These are phyloP conservation scores for Ciconia stormi DNA, from an alignment of 2,113 vertebrate species.

Conservation along the genomic window DNA sequence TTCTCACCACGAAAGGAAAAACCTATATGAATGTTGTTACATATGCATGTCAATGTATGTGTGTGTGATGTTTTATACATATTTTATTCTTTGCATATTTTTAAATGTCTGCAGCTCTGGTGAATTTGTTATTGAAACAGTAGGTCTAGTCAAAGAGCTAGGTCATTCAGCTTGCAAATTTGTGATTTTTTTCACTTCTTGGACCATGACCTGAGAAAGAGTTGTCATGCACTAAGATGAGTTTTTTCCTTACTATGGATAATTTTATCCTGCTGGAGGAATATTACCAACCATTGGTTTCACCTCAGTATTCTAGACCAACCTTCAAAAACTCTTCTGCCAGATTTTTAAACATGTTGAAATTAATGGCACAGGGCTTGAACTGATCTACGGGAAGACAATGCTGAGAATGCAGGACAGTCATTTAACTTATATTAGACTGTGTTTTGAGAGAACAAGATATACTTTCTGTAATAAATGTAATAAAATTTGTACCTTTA, in stretches of 20 bases:
- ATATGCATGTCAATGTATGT: too few relatives aligned
- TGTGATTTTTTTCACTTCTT: background rate
- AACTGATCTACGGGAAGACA: background rate
- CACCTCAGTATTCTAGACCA: background rate
- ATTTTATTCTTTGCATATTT: background rate
- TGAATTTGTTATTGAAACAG: background rate
- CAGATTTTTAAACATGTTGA: background rate
- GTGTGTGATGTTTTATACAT: background rate
- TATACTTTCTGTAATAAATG: background rate
- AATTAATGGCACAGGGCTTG: background rate
- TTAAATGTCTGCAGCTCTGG: background rate
- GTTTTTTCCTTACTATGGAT: background rate
- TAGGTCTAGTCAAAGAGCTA: background rate
- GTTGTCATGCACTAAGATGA: background rate
- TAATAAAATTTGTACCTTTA: background rate
- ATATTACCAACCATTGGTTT: background rate
- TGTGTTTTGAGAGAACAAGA: background rate
- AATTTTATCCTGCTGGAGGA: background rate
- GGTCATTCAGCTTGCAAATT: background rate
- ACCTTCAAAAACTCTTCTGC: background rate
- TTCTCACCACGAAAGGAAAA: background rate
- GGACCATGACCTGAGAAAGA: background rate
- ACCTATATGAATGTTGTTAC: background rate
- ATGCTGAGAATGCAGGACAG: background rate
- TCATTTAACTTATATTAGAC: background rate